Percentiles rank a stretch among this genome's conserved stretches.
These are phyloP conservation scores for Scaptomyza caliginosa DNA, from an alignment of 2,888 invertebrate species.

Conservation along the genomic window DNA sequence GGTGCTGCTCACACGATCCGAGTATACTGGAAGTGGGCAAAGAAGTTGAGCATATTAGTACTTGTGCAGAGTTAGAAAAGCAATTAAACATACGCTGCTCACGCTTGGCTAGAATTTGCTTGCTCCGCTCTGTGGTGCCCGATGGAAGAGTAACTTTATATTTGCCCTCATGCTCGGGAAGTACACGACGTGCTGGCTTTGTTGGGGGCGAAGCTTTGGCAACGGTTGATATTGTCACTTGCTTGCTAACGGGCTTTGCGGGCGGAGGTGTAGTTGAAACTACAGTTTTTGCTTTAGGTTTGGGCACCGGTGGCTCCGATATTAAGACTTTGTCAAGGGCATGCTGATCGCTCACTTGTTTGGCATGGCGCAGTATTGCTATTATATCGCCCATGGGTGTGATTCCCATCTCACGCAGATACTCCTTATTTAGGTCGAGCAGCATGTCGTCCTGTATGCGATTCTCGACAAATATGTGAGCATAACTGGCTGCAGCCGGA, in stretches of 20 bases:
- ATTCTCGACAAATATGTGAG: slow-evolving; percentile 93
- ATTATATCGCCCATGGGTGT: slow-evolving; percentile 89
- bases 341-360: slow-evolving; percentile 86
- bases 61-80: neutral
- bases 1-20: slow-evolving; percentile 76
- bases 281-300: slow-evolving; percentile 4
- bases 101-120: slow-evolving; percentile 84
- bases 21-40: slow-evolving; percentile 70
- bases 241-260: slow-evolving; percentile 39
- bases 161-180: slow-evolving; percentile 86
- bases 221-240: neutral
- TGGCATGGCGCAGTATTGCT: slow-evolving; percentile 88
- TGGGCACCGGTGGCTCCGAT: slow-evolving; percentile 85
- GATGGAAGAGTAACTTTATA: slow-evolving; percentile 86
- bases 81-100: slow-evolving; percentile 77
- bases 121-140: slow-evolving; percentile 85
- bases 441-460: slow-evolving; percentile 94
- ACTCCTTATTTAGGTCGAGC: slow-evolving; percentile 93
- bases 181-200: slow-evolving; percentile 81
- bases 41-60: fast-evolving
- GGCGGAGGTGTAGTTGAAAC: neutral
- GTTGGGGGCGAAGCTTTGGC: slow-evolving; percentile 60
- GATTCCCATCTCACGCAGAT: slow-evolving; percentile 94
- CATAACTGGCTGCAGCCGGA: slow-evolving; percentile 90
- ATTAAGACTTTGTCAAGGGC: slow-evolving; percentile 86